Conservation (phyloP, 2,888 invertebrate genomes). For the Rhorus exstirpatorius region DNA sequence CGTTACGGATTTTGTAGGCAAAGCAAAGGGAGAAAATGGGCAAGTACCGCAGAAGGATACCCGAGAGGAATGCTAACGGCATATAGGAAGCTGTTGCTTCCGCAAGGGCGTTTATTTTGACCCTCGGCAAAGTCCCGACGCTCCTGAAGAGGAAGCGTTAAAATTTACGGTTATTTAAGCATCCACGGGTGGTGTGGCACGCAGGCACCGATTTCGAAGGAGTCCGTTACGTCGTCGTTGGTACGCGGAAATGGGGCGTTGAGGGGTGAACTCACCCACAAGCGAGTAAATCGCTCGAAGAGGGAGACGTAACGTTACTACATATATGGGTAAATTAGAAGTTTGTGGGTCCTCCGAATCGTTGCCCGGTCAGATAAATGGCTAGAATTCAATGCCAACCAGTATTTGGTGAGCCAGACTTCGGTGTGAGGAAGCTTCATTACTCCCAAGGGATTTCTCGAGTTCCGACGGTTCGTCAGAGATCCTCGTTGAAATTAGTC, state of each 20-base stretch:
- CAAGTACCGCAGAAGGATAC: constrained; percentile 42
- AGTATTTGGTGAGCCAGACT: constrained; percentile 52
- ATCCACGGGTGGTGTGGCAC: constrained; percentile 64
- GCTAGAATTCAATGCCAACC: constrained; percentile 81
- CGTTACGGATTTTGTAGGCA: background rate
- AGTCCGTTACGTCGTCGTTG: constrained; percentile 45
- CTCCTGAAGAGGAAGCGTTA: constrained; percentile 53
- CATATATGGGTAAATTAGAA: constrained; percentile 81
- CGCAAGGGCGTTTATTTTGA: constrained; percentile 66
- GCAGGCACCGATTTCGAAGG: constrained; percentile 67
- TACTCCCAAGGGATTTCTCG: constrained; percentile 80
- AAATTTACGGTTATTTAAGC: constrained; percentile 76
- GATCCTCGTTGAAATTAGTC: constrained; percentile 82
- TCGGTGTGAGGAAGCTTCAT: constrained; percentile 77
- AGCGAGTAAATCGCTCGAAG: constrained; percentile 31
- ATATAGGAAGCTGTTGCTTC: constrained; percentile 54
- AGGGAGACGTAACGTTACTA: constrained; percentile 65
- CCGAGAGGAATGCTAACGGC: constrained; percentile 47
- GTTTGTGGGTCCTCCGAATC: constrained; percentile 75
- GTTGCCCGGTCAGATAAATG: constrained; percentile 76
- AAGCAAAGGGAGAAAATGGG: constrained; percentile 9
- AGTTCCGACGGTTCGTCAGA: constrained; percentile 60
- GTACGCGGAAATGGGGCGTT: background rate
- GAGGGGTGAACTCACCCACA: constrained; percentile 46
- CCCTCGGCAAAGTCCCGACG: constrained; percentile 55